phyloP scores from a whole-genome alignment of 2,888 invertebrate species.

The Erynnis tages region DNA sequence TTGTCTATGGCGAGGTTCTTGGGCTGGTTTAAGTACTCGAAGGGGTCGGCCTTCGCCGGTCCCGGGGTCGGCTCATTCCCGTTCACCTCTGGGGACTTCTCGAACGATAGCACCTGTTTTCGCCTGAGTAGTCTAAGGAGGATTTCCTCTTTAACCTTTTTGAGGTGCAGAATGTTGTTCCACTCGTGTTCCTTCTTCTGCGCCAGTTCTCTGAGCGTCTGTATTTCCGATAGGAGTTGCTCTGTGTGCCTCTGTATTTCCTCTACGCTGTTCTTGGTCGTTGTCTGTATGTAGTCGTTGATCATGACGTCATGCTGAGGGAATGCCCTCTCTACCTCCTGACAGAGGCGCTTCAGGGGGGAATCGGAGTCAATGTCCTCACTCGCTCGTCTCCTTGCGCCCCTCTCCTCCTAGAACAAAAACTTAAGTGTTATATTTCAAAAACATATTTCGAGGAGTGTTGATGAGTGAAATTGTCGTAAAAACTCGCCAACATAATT shows the following conservation, averaged over 20 bases:
- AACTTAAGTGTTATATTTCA: background rate
- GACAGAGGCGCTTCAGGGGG: conserved; percentile 72
- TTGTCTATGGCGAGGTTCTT: conserved; percentile 73
- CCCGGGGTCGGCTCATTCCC: conserved; percentile 40
- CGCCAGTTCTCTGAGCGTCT: conserved; percentile 87
- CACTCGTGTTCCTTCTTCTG: conserved; percentile 92
- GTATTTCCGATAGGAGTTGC: conserved; percentile 84
- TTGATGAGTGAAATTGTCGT: too few species aligned
- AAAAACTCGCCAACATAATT: too few species aligned
- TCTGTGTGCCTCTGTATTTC: conserved; percentile 84
- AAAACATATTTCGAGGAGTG: too few species aligned
- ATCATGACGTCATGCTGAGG: conserved; percentile 82
- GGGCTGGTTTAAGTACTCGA: conserved; percentile 67
- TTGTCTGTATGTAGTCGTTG: conserved; percentile 83
- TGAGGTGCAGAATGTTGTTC: conserved; percentile 90
- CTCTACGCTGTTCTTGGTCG: conserved; percentile 82
- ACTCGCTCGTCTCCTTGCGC: conserved; percentile 61
- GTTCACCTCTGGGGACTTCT: conserved; percentile 66
- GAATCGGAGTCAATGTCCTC: conserved; percentile 72
- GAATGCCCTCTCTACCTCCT: conserved; percentile 76
- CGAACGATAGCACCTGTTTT: conserved; percentile 82
- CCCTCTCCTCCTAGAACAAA: conserved; percentile 61
- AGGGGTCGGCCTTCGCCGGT: conserved; percentile 61
- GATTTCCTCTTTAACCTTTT: conserved; percentile 92
- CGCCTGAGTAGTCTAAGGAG: conserved; percentile 86